These are phyloP conservation scores for Cephus pulcher DNA, from an alignment of 2,888 invertebrate species.

Conservation along the genomic window DNA sequence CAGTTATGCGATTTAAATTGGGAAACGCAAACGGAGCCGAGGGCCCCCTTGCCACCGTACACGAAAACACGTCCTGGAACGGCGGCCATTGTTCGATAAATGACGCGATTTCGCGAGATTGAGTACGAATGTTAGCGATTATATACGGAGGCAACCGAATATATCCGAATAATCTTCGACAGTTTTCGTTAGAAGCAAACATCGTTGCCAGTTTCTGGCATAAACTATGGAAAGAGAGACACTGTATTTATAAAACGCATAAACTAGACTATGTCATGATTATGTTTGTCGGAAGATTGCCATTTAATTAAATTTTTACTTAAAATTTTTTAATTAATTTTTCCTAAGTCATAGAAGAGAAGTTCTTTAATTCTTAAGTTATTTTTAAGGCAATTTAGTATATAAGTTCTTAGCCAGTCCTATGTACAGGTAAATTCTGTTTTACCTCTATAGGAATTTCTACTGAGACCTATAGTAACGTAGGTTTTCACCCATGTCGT, in stretches of 20 bases:
- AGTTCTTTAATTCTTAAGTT: no score
- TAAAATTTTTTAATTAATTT: neutral
- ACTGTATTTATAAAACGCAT: neutral
- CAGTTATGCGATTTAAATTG: conserved; percentile 91
- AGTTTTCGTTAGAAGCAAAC: neutral
- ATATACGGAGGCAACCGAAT: conserved; percentile 2
- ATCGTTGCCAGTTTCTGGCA: neutral
- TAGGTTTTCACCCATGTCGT: no score
- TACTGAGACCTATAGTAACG: no score
- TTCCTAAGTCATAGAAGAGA: no score
- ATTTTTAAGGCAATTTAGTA: no score
- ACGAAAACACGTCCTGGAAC: conserved; percentile 82
- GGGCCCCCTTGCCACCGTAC: conserved; percentile 96
- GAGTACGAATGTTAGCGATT: neutral
- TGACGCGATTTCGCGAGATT: conserved; percentile 17
- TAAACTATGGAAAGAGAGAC: neutral
- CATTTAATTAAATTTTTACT: neutral
- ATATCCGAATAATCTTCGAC: conserved; percentile 7
- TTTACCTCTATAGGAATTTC: no score
- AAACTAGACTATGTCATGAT: neutral
- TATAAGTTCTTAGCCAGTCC: no score
- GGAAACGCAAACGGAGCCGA: conserved; percentile 89
- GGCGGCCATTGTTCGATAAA: conserved; percentile 64
- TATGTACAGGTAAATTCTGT: no score
- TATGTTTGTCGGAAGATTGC: neutral